phyloP scores from a whole-genome alignment of 2,888 invertebrate species.

The Lamproptera curius region DNA sequence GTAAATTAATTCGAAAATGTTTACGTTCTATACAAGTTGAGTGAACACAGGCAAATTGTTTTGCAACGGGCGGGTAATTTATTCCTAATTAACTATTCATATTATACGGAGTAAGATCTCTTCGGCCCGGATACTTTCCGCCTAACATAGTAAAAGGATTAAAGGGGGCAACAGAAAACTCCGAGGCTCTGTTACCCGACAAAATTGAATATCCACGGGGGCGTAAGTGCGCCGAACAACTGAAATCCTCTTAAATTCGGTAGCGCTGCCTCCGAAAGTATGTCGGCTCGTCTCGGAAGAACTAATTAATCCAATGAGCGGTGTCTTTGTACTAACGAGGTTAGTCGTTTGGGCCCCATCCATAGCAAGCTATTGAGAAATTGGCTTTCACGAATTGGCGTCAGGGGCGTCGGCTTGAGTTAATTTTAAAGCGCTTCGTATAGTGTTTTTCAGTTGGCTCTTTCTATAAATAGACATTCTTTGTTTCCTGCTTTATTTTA shows the following conservation, averaged over 20 bases:
- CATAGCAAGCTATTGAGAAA: slow-evolving; percentile 48
- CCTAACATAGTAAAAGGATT: slow-evolving; percentile 59
- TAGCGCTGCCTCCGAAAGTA: slow-evolving; percentile 25
- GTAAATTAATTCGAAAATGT: slow-evolving; percentile 2
- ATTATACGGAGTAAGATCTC: slow-evolving; percentile 45
- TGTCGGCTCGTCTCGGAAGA: slow-evolving; percentile 50
- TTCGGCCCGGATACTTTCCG: slow-evolving; percentile 50
- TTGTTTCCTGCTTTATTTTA: too few species aligned
- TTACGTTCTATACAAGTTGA: slow-evolving; percentile 7
- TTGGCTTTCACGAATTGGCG: slow-evolving; percentile 55
- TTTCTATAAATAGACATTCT: too few species aligned
- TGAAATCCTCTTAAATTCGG: slow-evolving; percentile 42
- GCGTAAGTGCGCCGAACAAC: slow-evolving; percentile 50
- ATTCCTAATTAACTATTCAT: slow-evolving; percentile 58
- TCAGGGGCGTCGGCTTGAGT: slow-evolving; percentile 25
- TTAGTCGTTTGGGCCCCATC: slow-evolving; percentile 60
- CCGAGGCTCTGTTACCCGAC: slow-evolving; percentile 39
- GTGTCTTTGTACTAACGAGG: slow-evolving; percentile 67
- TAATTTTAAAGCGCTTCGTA: slow-evolving; percentile 20
- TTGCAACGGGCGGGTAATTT: slow-evolving; percentile 43
- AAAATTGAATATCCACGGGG: slow-evolving; percentile 60
- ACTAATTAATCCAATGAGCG: slow-evolving; percentile 74
- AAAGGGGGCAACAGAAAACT: slow-evolving; percentile 44
- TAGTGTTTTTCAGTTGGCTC: slow-evolving; percentile 3
- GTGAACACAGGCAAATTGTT: slow-evolving; percentile 32